Percentiles rank a stretch among this genome's conserved stretches.
These are phyloP conservation scores for Ctenoplectra terminalis DNA, from an alignment of 1,140 invertebrate species.

Conservation along the genomic window DNA sequence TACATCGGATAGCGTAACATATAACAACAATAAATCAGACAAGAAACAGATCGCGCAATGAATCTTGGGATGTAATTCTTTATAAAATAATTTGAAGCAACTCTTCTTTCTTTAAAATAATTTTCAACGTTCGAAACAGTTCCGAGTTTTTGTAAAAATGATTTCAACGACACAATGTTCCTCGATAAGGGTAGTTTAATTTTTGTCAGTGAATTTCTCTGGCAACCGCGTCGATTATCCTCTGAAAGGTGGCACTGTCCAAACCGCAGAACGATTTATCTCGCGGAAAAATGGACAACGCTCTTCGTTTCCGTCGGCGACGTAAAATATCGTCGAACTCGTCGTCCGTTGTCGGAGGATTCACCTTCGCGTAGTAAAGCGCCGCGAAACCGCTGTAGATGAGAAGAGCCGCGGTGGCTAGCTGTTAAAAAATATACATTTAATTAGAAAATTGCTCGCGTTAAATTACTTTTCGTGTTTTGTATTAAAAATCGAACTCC, in stretches of 20 bases:
- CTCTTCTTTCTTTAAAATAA: too few relatives aligned
- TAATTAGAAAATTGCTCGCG: not conserved
- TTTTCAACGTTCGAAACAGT: not conserved
- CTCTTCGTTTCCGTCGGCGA: conserved; percentile 62
- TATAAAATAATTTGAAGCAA: too few relatives aligned
- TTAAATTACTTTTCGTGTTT: too few relatives aligned
- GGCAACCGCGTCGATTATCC: conserved; percentile 79
- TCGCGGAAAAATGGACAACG: conserved; percentile 18
- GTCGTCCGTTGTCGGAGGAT: conserved; percentile 88
- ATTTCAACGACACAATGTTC: not conserved
- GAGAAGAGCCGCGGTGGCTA: conserved; percentile 89
- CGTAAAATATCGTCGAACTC: conserved; percentile 86
- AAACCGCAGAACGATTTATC: conserved; percentile 71
- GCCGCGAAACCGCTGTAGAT: conserved; percentile 92
- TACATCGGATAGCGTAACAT: not conserved
- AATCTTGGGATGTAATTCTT: not conserved
- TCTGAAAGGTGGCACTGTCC: conserved; percentile 75
- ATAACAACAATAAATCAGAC: too few relatives aligned
- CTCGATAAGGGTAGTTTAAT: not conserved
- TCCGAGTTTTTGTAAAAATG: too few relatives aligned
- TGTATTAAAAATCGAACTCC: too few relatives aligned
- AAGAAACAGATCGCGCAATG: not conserved
- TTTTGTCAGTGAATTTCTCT: conserved; percentile 34
- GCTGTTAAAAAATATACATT: conserved; percentile 79
- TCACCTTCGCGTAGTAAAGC: conserved; percentile 93